Evolutionary conservation across 1,140 invertebrate species (phyloP), one percentile per base, ranked within the genome.

Genomic region (Pseudomyrmex cubaensis): DNA sequence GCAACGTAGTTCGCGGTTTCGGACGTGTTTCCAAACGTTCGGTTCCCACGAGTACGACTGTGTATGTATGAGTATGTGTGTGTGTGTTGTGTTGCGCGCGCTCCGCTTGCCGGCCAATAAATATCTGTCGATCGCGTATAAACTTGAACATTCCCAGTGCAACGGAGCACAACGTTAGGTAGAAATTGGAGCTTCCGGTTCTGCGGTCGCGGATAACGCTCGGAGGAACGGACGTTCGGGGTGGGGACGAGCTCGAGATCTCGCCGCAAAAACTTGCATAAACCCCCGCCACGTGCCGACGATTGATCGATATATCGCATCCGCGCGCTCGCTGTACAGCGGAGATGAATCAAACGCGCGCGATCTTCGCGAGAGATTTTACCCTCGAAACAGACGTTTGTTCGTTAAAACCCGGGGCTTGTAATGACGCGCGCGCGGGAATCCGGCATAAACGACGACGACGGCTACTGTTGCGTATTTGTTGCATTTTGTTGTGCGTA

Each of bases 71-170:
- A 4, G 3, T 25, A 0, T 25, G 22, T 67, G 62, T 66, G 25
- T 72, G 59, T 20, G 59, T 12, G 8, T 12, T 44, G 10, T 61
- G 46, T 46, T 25, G 59, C 35, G 35, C 35, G 63, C 64, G 44
- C 66, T 57, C 66, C 44, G 20, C 35, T 35, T 80, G 66, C 17
- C 76, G 35, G 35, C 35, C 76, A 59, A 80, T 70, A 80, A 80
- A 80, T 80, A 80, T 70, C 76, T 70, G 76, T 80, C 76, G 76
- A 80, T 80, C 76, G 66, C 15, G 54, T 59, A 70, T 80, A 80
- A 80, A 80, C 76, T 80, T 80, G 4, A 56, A 61, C 66, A 15
- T 59, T 80, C 66, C 46, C 76, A 22, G 17, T 57, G 75, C 75
- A 77, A 48, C 75, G 50, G 15, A 69, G 63, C 52, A 46, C 44